Conservation (phyloP, 1,140 invertebrate species). For the Bradysia coprophila region DNA sequence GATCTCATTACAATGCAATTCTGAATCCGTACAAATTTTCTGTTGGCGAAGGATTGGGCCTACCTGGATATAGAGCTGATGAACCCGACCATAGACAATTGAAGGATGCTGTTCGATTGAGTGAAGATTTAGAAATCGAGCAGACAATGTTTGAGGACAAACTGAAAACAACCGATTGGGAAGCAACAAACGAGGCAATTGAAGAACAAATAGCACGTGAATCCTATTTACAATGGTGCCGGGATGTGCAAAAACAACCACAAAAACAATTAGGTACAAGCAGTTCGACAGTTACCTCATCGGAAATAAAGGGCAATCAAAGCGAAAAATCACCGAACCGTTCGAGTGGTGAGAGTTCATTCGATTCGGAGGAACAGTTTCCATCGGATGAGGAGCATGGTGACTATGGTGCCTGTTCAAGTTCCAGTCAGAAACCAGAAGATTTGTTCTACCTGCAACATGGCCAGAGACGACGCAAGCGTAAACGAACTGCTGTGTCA, state of each 20-base stretch:
- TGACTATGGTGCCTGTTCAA: background rate
- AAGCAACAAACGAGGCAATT: constrained; percentile 82
- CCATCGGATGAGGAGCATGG: background rate
- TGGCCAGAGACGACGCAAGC: background rate
- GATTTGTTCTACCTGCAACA: background rate
- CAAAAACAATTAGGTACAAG: background rate
- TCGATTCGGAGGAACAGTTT: background rate
- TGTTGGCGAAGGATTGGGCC: constrained; percentile 69
- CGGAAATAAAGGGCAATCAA: background rate
- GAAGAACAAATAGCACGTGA: constrained; percentile 80
- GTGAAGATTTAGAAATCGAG: constrained; percentile 75
- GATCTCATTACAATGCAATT: constrained; percentile 82
- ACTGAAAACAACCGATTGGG: constrained; percentile 80
- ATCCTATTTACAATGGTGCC: constrained; percentile 75
- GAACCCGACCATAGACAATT: constrained; percentile 55
- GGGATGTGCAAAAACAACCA: constrained; percentile 41
- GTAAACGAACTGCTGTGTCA: background rate
- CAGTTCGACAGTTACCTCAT: constrained; percentile 3
- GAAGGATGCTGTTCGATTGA: constrained; percentile 59
- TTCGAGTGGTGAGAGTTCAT: constrained; percentile 1
- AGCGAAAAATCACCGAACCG: background rate
- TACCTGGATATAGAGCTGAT: constrained; percentile 69
- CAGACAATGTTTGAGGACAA: constrained; percentile 90
- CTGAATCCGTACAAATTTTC: constrained; percentile 75
- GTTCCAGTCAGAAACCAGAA: background rate